Conservation (phyloP, 1,140 invertebrate genomes). For the Trichoplusia ni region DNA sequence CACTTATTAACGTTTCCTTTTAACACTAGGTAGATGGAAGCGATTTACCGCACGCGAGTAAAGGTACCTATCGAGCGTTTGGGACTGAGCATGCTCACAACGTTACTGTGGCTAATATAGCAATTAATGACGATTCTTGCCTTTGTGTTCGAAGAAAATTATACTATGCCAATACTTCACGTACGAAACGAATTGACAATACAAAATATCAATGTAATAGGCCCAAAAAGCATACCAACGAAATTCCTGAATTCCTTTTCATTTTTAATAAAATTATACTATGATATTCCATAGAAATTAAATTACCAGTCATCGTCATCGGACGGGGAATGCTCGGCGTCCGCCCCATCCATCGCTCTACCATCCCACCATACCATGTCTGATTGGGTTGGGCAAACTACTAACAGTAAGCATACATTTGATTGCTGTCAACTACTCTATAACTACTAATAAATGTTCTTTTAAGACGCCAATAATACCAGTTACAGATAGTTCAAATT, state of each 20-base stretch:
- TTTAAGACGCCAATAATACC: too few relatives aligned
- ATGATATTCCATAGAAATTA: constrained; percentile 66
- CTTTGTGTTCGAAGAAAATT: too few relatives aligned
- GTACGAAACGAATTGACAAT: too few relatives aligned
- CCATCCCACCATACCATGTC: constrained; percentile 82
- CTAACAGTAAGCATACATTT: constrained; percentile 86
- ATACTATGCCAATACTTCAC: neutral
- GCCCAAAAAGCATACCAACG: too few relatives aligned
- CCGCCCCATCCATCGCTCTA: constrained; percentile 82
- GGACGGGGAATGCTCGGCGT: constrained; percentile 86
- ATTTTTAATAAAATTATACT: neutral
- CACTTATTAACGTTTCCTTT: constrained; percentile 31
- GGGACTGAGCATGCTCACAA: constrained; percentile 10
- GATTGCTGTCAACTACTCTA: neutral
- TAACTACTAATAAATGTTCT: neutral
- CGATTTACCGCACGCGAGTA: constrained; percentile 47
- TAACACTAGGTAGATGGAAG: constrained; percentile 59
- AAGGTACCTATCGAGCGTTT: constrained; percentile 48
- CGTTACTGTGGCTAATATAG: constrained; percentile 9
- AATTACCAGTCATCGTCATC: constrained; percentile 80
- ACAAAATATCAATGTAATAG: too few relatives aligned
- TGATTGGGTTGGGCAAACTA: constrained; percentile 92
- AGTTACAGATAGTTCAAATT: too few relatives aligned
- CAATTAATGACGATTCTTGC: neutral
- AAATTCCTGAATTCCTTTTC: neutral